Percentiles rank a stretch among this genome's conserved stretches.
Conservation (phyloP, 2,797 vertebrate genomes). For the Cuniculus paca region DNA sequence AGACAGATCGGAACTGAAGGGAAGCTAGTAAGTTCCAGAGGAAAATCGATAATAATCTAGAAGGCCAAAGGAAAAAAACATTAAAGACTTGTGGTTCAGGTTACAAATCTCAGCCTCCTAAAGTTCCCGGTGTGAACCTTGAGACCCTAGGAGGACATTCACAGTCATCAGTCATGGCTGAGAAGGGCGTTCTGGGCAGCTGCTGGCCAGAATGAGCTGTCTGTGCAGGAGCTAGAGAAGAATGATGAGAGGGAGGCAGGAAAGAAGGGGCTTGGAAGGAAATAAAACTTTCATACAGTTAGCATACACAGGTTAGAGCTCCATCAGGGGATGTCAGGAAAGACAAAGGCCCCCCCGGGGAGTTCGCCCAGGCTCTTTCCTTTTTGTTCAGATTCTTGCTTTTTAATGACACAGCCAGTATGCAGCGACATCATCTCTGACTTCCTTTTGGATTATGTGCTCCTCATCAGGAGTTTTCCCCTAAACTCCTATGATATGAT, state of each 20-base stretch:
- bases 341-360: background rate
- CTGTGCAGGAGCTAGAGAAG: background rate
- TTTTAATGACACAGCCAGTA: background rate
- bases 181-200: background rate
- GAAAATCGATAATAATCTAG: slow-evolving; percentile 73
- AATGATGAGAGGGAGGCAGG: slow-evolving; percentile 50
- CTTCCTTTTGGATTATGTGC: background rate
- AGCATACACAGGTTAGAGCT: background rate
- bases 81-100: background rate
- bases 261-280: background rate
- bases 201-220: slow-evolving; percentile 32
- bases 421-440: background rate
- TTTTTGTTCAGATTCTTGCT: background rate
- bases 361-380: background rate
- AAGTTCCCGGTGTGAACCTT: background rate
- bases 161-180: slow-evolving; percentile 9
- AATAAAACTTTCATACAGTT: slow-evolving; percentile 60
- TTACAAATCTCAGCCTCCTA: slow-evolving; percentile 66
- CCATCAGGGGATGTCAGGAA: background rate
- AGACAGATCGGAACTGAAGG: slow-evolving; percentile 59
- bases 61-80: slow-evolving; percentile 40
- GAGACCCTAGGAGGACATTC: background rate
- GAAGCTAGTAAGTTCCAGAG: slow-evolving; percentile 51
- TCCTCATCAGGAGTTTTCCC: background rate
- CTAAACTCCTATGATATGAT: background rate